Evolutionary conservation across 1,140 invertebrate species (phyloP).

Genomic region (Orussus abietinus): DNA sequence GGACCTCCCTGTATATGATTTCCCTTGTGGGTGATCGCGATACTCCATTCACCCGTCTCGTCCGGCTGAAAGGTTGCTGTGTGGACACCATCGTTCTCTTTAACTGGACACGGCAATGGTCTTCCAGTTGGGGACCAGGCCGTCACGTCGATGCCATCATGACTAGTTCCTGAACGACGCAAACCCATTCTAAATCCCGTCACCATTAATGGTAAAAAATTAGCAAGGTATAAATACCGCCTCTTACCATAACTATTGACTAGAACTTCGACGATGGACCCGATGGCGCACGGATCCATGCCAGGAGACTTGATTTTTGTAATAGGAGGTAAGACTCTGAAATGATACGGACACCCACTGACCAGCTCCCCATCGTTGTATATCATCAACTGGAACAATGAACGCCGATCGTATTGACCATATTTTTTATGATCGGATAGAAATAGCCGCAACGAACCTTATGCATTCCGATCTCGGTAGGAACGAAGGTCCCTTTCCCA

Average conservation of each 20-base stretch:
- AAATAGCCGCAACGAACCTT: slow-evolving; percentile 50
- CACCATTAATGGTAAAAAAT: too few species aligned
- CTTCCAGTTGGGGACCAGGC: slow-evolving; percentile 84
- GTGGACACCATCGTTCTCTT: slow-evolving; percentile 74
- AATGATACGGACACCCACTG: slow-evolving; percentile 71
- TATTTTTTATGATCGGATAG: too few species aligned
- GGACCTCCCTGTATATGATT: slow-evolving; percentile 95
- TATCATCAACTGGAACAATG: slow-evolving; percentile 58
- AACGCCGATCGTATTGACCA: slow-evolving; percentile 8
- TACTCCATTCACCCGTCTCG: slow-evolving; percentile 95
- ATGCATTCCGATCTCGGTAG: slow-evolving; percentile 89
- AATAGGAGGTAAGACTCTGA: slow-evolving; percentile 80
- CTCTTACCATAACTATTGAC: slow-evolving; percentile 79
- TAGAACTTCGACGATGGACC: slow-evolving; percentile 91
- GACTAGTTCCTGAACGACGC: slow-evolving; percentile 77
- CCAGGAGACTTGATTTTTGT: slow-evolving; percentile 83
- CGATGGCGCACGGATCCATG: slow-evolving; percentile 91
- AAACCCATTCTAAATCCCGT: too few species aligned
- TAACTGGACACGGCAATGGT: slow-evolving; percentile 70
- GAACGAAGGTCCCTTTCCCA: slow-evolving; percentile 79
- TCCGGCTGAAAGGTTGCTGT: slow-evolving; percentile 94
- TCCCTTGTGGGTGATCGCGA: slow-evolving; percentile 91
- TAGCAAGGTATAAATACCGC: too few species aligned
- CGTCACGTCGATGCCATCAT: slow-evolving; percentile 80
- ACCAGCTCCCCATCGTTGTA: slow-evolving; percentile 64